phyloP scores from a whole-genome alignment of 2,797 vertebrate genomes.

The Crocidura indochinensis region DNA sequence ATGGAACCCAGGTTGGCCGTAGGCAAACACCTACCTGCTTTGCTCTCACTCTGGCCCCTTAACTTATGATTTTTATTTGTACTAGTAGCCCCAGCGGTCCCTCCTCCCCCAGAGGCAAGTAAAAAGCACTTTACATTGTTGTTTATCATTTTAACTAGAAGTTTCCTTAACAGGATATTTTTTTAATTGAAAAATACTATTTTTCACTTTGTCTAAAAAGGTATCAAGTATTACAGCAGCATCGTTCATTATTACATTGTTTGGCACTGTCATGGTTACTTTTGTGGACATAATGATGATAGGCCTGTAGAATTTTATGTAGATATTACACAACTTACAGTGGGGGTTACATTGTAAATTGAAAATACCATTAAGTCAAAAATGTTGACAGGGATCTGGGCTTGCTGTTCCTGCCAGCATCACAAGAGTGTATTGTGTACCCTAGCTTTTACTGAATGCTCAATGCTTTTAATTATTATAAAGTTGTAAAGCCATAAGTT shows the following conservation, averaged over 20 bases:
- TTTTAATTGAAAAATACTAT: conserved; percentile 19
- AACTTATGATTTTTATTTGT: conserved; percentile 48
- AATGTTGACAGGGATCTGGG: neutral
- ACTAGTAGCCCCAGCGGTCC: neutral
- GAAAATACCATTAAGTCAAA: neutral
- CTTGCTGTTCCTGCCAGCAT: neutral
- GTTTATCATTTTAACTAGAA: neutral
- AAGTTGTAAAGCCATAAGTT: neutral
- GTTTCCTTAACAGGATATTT: conserved; percentile 41
- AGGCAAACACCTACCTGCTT: too few relatives aligned
- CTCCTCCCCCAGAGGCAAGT: neutral
- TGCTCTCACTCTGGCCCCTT: too few relatives aligned
- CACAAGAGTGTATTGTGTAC: neutral
- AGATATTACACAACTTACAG: neutral
- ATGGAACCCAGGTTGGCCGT: too few relatives aligned
- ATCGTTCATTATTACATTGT: conserved; percentile 47
- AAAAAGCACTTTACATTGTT: neutral
- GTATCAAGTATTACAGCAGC: conserved; percentile 41
- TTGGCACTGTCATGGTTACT: conserved; percentile 49
- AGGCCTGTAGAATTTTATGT: conserved; percentile 12
- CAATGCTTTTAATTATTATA: neutral
- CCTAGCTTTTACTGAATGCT: neutral
- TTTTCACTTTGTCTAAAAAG: conserved; percentile 30
- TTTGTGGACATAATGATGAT: conserved; percentile 56
- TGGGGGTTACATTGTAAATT: neutral